Conservation (phyloP, 2,797 vertebrate species). For the Helarctos malayanus region DNA sequence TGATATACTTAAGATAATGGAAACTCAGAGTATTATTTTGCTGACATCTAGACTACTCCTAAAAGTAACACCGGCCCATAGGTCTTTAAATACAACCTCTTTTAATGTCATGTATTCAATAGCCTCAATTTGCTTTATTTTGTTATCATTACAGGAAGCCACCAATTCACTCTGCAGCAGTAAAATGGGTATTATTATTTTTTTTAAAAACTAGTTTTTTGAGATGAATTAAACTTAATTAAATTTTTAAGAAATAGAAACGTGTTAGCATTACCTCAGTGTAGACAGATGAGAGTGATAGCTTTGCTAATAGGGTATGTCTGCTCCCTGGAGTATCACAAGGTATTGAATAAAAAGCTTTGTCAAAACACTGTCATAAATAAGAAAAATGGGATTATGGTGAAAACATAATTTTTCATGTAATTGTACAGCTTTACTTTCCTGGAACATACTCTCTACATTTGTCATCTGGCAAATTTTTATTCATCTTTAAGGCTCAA, state of each 20-base stretch:
- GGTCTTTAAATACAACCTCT: neutral
- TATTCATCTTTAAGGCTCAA: neutral
- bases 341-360: neutral
- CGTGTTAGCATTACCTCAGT: neutral
- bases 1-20: conserved; percentile 23
- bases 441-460: neutral
- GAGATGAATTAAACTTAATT: neutral
- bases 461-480: neutral
- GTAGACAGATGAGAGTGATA: neutral
- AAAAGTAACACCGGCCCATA: neutral
- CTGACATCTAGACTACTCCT: neutral
- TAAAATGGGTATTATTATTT: neutral
- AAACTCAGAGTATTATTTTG: neutral
- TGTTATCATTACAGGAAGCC: neutral
- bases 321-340: neutral
- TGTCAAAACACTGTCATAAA: conserved; percentile 2
- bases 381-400: neutral
- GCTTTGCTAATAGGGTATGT: neutral
- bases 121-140: neutral
- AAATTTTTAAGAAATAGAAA: neutral
- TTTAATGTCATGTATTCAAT: neutral
- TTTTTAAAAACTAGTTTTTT: neutral
- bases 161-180: neutral
- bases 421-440: neutral
- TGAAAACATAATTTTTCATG: conserved; percentile 7